Base-by-base conservation (phyloP, 2,113 vertebrate species). In the Boleophthalmus pectinirostris region DNA sequence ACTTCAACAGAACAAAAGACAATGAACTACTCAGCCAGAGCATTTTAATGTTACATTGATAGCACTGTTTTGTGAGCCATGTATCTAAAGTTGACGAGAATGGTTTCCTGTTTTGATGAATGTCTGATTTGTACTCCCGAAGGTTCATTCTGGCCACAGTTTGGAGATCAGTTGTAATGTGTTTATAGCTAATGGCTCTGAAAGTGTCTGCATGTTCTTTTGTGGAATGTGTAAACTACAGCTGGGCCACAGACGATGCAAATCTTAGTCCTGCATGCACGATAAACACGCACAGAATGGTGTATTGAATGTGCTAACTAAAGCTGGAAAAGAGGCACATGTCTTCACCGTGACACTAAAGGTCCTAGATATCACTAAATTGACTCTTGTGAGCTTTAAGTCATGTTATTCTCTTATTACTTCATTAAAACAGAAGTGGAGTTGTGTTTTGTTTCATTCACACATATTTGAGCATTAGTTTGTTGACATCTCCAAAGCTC, bases 171-270 rank as follows among this genome's bases (percentile, higher is more conserved):
- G 1, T 46, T 60, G 33, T 43, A 58, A 5, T 16, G 15, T 58
- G 57, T 29, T 64, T 60, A 33, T 38, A 21, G 61, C n/a, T 63
- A 49, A 66, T 46, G 25, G n/a, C 2, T 46, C 18, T 4, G 49
- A 65, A 45, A 21, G 65, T 57, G 38, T 20, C 49, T 53, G 58
- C 56, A 43, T 64, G 63, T 68, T 71, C 45, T 51, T 45, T 12
- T 43, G 21, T 3, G 49, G n/a, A 64, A 25, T 14, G 33, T 2
- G 54, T 67, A 47, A 66, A 70, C 66, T 72, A 69, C 81, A 85
- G 81, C 76, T 84, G 86, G 77, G 75, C 70, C 72, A 66, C 68
- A 80, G 70, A 64, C 81, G 81, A 83, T 46, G 61, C 78, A 82
- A 79, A 51, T 49, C 24, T 70, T 66, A 45, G 43, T 68, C 10